Evolutionary conservation across 2,113 vertebrate genomes (phyloP).

Genomic region (Mormyrus lacerda): DNA sequence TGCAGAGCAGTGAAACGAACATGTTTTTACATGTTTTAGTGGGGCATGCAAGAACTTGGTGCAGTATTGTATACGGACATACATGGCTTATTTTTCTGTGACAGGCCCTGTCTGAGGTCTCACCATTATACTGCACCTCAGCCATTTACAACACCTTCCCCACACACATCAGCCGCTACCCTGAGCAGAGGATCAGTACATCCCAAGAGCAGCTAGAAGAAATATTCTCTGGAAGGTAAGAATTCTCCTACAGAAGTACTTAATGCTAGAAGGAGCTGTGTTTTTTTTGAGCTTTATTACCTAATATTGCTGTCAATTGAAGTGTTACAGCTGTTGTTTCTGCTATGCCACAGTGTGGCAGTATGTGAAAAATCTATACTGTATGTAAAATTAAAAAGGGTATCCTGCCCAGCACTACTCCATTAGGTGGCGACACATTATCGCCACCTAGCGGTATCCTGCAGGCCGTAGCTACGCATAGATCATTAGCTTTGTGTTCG

Average conservation of each 20-base stretch:
- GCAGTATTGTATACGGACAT: neutral
- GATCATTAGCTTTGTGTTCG: neutral
- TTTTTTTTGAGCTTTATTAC: neutral
- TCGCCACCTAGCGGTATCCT: neutral
- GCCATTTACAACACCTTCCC: conserved; percentile 55
- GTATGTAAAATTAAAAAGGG: neutral
- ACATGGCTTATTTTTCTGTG: conserved; percentile 1
- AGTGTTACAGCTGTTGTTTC: neutral
- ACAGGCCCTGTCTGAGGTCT: conserved; percentile 38
- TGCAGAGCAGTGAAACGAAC: neutral
- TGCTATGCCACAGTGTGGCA: neutral
- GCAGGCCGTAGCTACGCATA: neutral
- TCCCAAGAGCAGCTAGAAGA: conserved; percentile 46
- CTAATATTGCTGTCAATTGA: neutral
- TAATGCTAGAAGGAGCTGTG: neutral
- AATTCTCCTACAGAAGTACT: conserved; percentile 9
- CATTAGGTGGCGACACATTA: neutral
- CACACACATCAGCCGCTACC: conserved; percentile 49
- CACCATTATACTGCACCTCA: conserved; percentile 57
- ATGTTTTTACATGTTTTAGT: neutral
- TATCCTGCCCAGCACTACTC: neutral
- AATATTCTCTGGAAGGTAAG: conserved; percentile 54
- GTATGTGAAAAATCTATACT: neutral
- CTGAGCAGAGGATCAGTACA: conserved; percentile 52
- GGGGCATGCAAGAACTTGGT: neutral